Conservation (phyloP, 2,888 invertebrate genomes). For the Hyposoter dolosus region DNA sequence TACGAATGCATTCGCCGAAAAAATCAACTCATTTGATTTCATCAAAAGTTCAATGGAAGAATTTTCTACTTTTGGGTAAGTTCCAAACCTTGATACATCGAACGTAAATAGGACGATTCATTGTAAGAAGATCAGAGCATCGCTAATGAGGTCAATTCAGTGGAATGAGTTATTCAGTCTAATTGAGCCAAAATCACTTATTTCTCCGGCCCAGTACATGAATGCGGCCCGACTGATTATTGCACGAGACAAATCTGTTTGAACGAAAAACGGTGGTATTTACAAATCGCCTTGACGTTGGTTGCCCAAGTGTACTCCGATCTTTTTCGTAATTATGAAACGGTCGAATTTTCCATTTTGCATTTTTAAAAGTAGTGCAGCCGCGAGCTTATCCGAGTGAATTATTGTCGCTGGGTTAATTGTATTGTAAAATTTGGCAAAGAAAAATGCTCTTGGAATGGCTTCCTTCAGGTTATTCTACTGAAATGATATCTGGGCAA, state of each 20-base stretch:
- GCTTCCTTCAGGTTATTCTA: background rate
- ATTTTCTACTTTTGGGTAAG: background rate
- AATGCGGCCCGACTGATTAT: background rate
- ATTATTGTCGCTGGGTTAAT: background rate
- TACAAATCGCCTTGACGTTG: background rate
- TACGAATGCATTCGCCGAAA: background rate
- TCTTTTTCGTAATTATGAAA: background rate
- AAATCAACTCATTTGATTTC: background rate
- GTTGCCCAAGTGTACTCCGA: background rate
- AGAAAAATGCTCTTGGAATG: background rate
- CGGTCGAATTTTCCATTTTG: background rate
- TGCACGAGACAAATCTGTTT: background rate
- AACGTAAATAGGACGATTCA: background rate
- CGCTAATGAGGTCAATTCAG: background rate
- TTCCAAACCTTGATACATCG: background rate
- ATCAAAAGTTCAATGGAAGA: background rate
- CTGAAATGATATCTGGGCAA: background rate
- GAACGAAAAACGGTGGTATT: background rate
- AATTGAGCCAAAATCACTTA: background rate
- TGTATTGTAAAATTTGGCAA: conserved; percentile 7
- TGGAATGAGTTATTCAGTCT: background rate
- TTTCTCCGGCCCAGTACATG: background rate
- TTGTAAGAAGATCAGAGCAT: background rate
- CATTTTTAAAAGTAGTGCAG: background rate
- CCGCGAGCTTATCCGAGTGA: background rate